Evolutionary conservation across 2,797 vertebrate species (phyloP), one percentile per base, ranked within the genome.

Genomic region (Brotula barbata): DNA sequence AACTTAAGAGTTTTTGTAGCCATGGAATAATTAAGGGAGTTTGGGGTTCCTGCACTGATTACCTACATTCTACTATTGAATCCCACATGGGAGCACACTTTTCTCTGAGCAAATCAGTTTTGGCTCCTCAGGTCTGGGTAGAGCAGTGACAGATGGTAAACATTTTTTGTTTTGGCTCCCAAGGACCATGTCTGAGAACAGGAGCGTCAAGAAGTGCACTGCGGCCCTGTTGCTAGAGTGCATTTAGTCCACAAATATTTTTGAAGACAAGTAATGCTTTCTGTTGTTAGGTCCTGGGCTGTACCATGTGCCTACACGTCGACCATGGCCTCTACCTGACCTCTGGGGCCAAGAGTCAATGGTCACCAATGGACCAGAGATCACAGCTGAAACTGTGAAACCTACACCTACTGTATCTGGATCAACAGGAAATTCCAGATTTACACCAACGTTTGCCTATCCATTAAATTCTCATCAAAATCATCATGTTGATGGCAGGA

Each of bases 321-420:
- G 52, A 71, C 58, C 84, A 13, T 86, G 88, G 85, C 44, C 74
- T 62, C 52, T 81, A 7, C 68, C 73, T 2, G 81, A 88, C 31
- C 74, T 82, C 1, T 83, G 80, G 68, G 67, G 22, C 64, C 82
- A 81, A 33, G 71, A 45, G 16, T 21, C 46, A 9, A 54, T 64
- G 25, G 77, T 88, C 20, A 93, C 91, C 59, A 93, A 91, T 56
- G 75, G 78, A 66, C 90, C 92, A 60, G 88, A 89, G 77, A 91
- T 92, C 54, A 85, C 64, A 36, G 90, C 89, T 40, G 77, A 90
- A 65, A 91, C 91, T 31, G 74, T 77, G 17, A 89, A 83, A 61
- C 85, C 87, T n/a, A 88, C 80, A n/a, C 39, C 71, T 23, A 64
- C 77, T 25, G 34, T 58, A n/a, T 37, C 73, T 39, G 68, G 47